Percentiles rank a stretch among this genome's conserved stretches.
Evolutionary conservation across 2,797 vertebrate species (phyloP).

Genomic region (Ispidina picta): DNA sequence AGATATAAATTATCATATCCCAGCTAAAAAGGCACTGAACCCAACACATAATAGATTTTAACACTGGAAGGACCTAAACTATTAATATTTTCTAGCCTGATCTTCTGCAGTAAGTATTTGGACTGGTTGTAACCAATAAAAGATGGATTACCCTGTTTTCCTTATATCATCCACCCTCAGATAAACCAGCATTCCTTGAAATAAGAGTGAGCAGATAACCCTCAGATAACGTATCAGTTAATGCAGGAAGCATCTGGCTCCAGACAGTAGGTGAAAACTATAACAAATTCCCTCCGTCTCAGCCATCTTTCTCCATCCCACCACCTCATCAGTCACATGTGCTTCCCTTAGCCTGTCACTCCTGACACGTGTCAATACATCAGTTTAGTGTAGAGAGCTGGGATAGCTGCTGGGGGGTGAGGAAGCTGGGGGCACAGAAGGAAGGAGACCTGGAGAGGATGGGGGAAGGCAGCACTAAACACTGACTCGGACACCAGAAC

Average conservation of each 20-base stretch:
- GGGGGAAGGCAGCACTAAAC: not conserved
- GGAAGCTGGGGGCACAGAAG: fast-evolving
- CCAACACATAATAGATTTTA: slow-evolving; percentile 1
- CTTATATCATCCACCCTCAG: not conserved
- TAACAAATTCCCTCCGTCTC: not conserved
- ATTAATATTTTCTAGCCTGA: slow-evolving; percentile 1
- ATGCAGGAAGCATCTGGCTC: not conserved
- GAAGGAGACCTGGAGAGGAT: not conserved
- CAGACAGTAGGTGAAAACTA: not conserved
- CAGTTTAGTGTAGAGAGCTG: not conserved
- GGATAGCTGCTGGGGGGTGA: not conserved
- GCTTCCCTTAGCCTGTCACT: not conserved
- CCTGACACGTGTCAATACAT: not conserved
- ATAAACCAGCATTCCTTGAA: not conserved
- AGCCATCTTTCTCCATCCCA: not conserved
- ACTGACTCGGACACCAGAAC: not conserved
- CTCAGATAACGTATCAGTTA: not conserved
- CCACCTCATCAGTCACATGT: not conserved
- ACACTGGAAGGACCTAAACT: not conserved
- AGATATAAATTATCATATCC: not conserved
- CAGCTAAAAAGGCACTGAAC: not conserved
- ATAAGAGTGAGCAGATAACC: not conserved
- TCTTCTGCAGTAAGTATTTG: slow-evolving; percentile 17
- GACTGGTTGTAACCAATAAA: not conserved
- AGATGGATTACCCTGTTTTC: not conserved